Percentiles rank a stretch among this genome's conserved stretches.
phyloP scores from a whole-genome alignment of 2,797 vertebrate genomes.

The Danio tinwini region DNA sequence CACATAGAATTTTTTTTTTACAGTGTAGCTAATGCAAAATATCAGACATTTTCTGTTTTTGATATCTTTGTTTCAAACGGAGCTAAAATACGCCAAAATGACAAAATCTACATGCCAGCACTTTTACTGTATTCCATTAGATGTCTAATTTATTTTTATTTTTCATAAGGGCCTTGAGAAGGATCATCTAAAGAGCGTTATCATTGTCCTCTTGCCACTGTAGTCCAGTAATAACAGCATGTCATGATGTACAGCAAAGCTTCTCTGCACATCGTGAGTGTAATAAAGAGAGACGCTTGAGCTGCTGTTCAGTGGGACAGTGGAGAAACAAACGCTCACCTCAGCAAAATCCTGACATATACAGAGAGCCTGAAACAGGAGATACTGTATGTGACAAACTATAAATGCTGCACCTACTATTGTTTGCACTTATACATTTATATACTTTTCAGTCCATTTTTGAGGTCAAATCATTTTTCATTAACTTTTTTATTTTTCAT shows the following conservation, averaged over 20 bases:
- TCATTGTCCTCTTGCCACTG: constrained; percentile 4
- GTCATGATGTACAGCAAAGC: constrained; percentile 17
- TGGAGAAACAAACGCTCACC: constrained; percentile 9
- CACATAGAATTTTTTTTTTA: no score
- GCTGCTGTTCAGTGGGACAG: background rate
- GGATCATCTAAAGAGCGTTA: background rate
- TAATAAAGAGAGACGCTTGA: constrained; percentile 27
- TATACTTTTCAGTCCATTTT: no score
- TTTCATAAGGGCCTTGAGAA: background rate
- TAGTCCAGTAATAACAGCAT: background rate
- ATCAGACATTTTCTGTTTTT: background rate
- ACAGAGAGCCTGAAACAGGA: no score
- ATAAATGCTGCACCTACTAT: no score
- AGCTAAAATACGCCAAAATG: background rate
- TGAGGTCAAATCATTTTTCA: no score
- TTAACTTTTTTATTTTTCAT: no score
- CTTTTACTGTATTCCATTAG: background rate
- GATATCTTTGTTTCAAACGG: background rate
- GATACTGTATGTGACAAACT: no score
- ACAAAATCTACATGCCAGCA: background rate
- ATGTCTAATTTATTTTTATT: constrained; percentile 12
- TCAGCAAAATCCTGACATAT: constrained; percentile 36
- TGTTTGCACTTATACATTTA: no score
- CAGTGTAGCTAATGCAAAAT: no score
- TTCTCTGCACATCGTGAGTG: background rate